These are phyloP conservation scores for Parazoanthus swiftii DNA, from an alignment of 92 coral and sea anemone genomes.

Conservation along the genomic window DNA sequence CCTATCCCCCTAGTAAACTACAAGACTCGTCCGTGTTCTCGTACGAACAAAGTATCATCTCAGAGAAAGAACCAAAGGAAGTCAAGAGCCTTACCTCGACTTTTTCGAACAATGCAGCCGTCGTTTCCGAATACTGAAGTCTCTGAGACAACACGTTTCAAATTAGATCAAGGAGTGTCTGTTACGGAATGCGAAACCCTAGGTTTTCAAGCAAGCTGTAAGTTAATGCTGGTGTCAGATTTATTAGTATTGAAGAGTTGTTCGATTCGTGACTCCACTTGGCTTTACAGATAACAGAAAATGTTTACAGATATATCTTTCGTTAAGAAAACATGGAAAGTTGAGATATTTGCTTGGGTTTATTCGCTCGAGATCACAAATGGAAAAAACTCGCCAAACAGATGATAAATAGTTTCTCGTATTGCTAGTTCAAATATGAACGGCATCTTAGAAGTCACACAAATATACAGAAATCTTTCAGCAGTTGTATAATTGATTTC, in stretches of 20 bases:
- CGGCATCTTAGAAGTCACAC: conserved; percentile 14
- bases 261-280: not conserved
- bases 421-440: conserved; percentile 29
- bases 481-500: conserved; percentile 35
- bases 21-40: not conserved
- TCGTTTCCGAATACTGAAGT: not conserved
- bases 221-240: conserved; percentile 35
- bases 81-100: not conserved
- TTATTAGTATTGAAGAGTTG: not conserved
- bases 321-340: not conserved
- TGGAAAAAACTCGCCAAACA: not conserved
- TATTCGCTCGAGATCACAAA: not conserved
- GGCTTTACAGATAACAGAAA: conserved; percentile 28
- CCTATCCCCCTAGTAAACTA: conserved; percentile 1
- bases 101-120: not conserved
- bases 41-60: not conserved
- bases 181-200: conserved; percentile 35
- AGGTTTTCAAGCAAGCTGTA: conserved; percentile 15
- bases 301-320: conserved; percentile 16
- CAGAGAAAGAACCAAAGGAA: not conserved
- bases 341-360: not conserved
- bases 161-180: conserved; percentile 34
- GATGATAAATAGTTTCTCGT: conserved; percentile 42
- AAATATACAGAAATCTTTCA: conserved; percentile 40
- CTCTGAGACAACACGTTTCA: conserved; percentile 13